Conservation (phyloP, 2,797 vertebrate genomes). For the Pelodytes ibericus region DNA sequence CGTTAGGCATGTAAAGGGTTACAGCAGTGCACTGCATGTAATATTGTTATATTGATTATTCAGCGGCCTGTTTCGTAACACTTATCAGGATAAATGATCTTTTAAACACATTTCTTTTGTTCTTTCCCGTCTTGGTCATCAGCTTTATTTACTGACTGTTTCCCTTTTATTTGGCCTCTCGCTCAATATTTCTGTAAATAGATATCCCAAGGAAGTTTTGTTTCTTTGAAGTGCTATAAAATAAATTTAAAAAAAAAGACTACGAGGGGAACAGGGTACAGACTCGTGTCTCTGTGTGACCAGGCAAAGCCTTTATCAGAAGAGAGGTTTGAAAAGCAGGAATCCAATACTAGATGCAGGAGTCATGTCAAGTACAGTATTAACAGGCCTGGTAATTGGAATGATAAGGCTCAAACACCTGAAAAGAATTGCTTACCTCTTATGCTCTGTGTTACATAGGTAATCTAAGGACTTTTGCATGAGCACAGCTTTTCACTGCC, state of each 20-base stretch:
- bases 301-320: not conserved
- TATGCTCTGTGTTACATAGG: conserved; percentile 10
- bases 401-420: conserved; percentile 37
- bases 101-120: too few species aligned
- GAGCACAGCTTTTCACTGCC: conserved; percentile 10
- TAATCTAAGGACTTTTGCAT: conserved; percentile 36
- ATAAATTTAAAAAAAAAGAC: not conserved
- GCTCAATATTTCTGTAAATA: not conserved
- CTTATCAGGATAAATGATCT: too few species aligned
- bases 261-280: not conserved
- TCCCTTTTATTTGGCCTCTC: not conserved
- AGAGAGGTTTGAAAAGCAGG: not conserved
- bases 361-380: not conserved
- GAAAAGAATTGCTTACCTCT: conserved; percentile 14
- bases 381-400: not conserved
- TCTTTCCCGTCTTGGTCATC: too few species aligned
- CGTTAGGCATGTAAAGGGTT: too few species aligned
- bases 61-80: too few species aligned
- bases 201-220: not conserved
- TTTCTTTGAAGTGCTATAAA: not conserved
- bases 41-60: too few species aligned
- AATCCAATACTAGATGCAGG: not conserved
- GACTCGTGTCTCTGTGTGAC: not conserved
- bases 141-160: conserved; percentile 3
- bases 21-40: too few species aligned